A percentile compares a stretch with the other conserved stretches of the same genome.
These are phyloP conservation scores for Vimba vimba DNA, from an alignment of 2,113 vertebrate genomes.

Conservation along the genomic window DNA sequence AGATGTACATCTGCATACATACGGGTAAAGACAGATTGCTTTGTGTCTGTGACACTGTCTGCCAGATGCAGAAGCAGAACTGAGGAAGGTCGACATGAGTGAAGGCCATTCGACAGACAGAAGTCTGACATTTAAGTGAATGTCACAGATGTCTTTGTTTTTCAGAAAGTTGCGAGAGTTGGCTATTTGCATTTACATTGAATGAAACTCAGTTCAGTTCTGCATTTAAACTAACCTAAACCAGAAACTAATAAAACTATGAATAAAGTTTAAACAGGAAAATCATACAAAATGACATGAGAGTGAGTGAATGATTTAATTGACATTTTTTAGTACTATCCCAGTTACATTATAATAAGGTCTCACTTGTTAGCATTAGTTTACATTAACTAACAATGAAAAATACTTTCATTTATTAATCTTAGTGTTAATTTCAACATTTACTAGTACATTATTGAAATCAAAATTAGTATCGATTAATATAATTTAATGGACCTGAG, in stretches of 20 bases:
- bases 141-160: neutral
- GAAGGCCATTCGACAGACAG: neutral
- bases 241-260: neutral
- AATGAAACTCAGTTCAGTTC: neutral
- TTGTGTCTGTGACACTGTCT: neutral
- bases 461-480: no score
- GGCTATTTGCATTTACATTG: neutral
- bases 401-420: no score
- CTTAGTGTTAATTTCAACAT: no score
- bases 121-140: slow-evolving; percentile 33
- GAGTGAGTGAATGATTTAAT: neutral
- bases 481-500: no score
- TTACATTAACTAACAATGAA: no score
- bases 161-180: no score
- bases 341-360: neutral
- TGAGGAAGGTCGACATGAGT: neutral
- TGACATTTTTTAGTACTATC: neutral
- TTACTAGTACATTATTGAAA: no score
- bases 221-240: neutral
- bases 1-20: neutral
- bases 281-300: neutral
- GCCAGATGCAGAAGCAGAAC: neutral
- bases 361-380: no score
- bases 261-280: neutral
- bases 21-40: neutral